These are phyloP conservation scores for Trichosurus vulpecula DNA, from an alignment of 2,797 vertebrate genomes.

Conservation along the genomic window DNA sequence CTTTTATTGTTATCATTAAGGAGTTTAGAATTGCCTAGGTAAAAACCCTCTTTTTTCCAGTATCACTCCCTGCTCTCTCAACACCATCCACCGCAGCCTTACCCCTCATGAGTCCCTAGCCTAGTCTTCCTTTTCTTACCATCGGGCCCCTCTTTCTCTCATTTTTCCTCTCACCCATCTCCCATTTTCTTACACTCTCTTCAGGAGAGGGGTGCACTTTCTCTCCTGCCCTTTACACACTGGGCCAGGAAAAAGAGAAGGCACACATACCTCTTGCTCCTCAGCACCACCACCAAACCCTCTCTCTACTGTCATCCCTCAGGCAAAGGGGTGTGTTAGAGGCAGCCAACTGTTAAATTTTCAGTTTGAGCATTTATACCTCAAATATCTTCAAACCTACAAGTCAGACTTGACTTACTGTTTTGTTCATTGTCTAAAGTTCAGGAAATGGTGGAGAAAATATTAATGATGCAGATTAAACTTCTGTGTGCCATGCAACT, in stretches of 20 bases:
- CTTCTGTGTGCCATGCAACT: not conserved
- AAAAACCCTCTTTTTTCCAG: not conserved
- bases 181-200: not conserved
- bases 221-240: not conserved
- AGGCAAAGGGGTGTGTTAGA: not conserved
- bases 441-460: not conserved
- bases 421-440: not conserved
- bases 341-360: not conserved
- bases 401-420: not conserved
- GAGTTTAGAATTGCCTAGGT: not conserved
- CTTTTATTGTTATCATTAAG: not conserved
- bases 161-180: not conserved
- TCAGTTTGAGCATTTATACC: too few species aligned
- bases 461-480: not conserved
- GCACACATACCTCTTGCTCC: too few species aligned
- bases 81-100: not conserved
- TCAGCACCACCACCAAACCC: rapidly evolving
- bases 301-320: not conserved
- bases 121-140: not conserved
- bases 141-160: not conserved
- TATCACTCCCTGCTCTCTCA: not conserved
- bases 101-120: not conserved
- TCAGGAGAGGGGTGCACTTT: not conserved
- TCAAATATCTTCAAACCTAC: not conserved
- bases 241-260: not conserved